A percentile compares a stretch with the other conserved stretches of the same genome.
These are phyloP conservation scores for Loriculus beryllinus DNA, from an alignment of 2,797 vertebrate genomes.

Conservation along the genomic window DNA sequence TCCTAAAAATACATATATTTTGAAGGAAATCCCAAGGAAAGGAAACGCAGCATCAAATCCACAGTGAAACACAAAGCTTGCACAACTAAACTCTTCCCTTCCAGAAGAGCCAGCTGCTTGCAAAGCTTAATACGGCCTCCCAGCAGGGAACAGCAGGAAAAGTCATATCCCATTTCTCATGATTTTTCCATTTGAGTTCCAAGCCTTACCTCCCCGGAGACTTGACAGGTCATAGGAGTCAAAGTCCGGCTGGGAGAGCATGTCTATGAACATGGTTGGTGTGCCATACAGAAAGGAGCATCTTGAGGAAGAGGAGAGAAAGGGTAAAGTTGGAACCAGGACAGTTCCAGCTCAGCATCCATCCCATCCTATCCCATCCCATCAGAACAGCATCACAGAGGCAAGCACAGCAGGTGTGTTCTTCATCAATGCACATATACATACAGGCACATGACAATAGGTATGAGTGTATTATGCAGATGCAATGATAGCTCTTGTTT, in stretches of 20 bases:
- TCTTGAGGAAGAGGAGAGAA: slow-evolving; percentile 58
- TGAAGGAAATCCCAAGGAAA: background rate
- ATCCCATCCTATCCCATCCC: background rate
- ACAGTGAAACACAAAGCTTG: background rate
- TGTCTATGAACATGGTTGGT: slow-evolving; percentile 92
- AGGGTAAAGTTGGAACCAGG: background rate
- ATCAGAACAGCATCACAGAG: background rate
- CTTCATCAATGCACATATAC: accelerated
- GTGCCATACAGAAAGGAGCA: slow-evolving; percentile 83
- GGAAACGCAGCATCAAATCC: background rate
- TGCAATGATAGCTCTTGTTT: background rate
- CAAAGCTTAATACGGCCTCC: background rate
- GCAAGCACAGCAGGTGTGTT: background rate
- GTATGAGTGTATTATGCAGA: background rate
- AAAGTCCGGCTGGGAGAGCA: slow-evolving; percentile 82
- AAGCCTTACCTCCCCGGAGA: slow-evolving; percentile 80
- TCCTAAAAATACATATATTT: background rate
- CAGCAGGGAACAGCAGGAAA: background rate
- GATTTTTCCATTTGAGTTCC: background rate
- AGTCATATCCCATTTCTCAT: background rate
- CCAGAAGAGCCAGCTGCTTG: background rate
- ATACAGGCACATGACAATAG: background rate
- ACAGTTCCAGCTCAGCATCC: background rate
- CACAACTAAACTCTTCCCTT: background rate
- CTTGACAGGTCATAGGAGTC: slow-evolving; percentile 80